Conservation (phyloP, 1,140 invertebrate species). For the Lepidotrigona ventralis region DNA sequence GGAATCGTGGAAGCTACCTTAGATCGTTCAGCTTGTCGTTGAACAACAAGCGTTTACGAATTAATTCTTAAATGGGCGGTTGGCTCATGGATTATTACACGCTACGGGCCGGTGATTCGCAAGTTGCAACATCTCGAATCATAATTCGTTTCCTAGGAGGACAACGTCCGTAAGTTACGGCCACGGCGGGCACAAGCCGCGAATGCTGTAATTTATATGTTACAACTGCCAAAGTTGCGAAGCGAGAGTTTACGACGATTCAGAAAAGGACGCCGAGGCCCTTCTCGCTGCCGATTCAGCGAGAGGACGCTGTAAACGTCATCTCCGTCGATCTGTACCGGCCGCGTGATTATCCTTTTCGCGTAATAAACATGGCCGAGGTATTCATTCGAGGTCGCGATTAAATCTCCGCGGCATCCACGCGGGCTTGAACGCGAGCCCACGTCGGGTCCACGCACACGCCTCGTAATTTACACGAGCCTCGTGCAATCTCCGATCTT, state of each 20-base stretch:
- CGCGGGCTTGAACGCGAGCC: neutral
- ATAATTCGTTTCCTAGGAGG: slow-evolving; percentile 52
- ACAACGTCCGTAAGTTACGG: slow-evolving; percentile 55
- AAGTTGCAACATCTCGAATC: slow-evolving; percentile 42
- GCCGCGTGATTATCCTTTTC: slow-evolving; percentile 50
- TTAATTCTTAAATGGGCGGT: slow-evolving; percentile 18
- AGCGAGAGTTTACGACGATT: slow-evolving; percentile 45
- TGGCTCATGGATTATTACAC: slow-evolving; percentile 9
- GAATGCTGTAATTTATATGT: slow-evolving; percentile 61
- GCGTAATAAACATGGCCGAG: slow-evolving; percentile 35
- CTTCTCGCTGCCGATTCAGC: neutral
- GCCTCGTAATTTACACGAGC: slow-evolving; percentile 41
- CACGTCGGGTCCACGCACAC: slow-evolving; percentile 8
- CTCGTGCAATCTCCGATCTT: slow-evolving; percentile 13
- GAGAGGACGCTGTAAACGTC: slow-evolving; percentile 36
- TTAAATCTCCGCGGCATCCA: slow-evolving; percentile 21
- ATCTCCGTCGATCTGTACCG: slow-evolving; percentile 21
- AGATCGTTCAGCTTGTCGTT: neutral
- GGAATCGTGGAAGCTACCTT: neutral
- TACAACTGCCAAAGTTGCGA: slow-evolving; percentile 62
- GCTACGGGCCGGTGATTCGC: slow-evolving; percentile 18
- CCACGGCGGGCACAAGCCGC: slow-evolving; percentile 20
- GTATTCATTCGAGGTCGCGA: slow-evolving; percentile 30
- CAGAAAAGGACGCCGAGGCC: neutral
- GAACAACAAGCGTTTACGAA: neutral